Conservation (phyloP, 2,797 vertebrate genomes). For the Danio albolineatus region DNA sequence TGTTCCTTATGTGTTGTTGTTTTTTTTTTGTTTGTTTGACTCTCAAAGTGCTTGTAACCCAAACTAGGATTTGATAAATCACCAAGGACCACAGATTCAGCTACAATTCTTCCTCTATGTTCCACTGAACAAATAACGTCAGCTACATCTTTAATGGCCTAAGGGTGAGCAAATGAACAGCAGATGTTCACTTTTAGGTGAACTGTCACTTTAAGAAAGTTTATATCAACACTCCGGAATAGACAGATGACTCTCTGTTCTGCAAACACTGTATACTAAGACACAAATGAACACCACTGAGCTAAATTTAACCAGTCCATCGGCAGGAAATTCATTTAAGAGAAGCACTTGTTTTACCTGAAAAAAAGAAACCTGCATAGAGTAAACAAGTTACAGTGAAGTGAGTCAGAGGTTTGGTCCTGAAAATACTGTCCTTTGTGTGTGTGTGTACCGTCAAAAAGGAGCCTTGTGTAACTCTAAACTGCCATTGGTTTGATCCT, state of each 20-base stretch:
- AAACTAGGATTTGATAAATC: too few species aligned
- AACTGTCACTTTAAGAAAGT: not conserved
- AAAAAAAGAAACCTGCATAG: slow-evolving; percentile 19
- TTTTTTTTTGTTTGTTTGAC: too few species aligned
- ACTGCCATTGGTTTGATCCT: slow-evolving; percentile 14
- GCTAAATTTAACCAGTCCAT: not conserved
- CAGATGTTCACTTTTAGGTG: too few species aligned
- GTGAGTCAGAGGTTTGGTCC: not conserved
- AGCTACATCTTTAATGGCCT: not conserved
- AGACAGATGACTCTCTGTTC: not conserved
- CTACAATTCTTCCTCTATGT: too few species aligned
- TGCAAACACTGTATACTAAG: not conserved
- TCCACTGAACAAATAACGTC: too few species aligned
- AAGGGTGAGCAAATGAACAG: not conserved
- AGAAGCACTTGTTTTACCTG: slow-evolving; percentile 27
- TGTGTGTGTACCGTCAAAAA: not conserved
- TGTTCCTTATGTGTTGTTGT: too few species aligned
- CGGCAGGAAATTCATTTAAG: not conserved
- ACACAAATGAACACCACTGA: not conserved
- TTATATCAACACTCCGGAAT: not conserved
- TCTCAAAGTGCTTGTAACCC: too few species aligned
- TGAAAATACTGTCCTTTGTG: not conserved
- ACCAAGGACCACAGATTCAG: too few species aligned
- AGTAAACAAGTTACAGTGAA: slow-evolving; percentile 25
- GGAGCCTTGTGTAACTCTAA: slow-evolving; percentile 11